Conservation (phyloP, 1,140 invertebrate species). For the Drosophila albomicans region DNA sequence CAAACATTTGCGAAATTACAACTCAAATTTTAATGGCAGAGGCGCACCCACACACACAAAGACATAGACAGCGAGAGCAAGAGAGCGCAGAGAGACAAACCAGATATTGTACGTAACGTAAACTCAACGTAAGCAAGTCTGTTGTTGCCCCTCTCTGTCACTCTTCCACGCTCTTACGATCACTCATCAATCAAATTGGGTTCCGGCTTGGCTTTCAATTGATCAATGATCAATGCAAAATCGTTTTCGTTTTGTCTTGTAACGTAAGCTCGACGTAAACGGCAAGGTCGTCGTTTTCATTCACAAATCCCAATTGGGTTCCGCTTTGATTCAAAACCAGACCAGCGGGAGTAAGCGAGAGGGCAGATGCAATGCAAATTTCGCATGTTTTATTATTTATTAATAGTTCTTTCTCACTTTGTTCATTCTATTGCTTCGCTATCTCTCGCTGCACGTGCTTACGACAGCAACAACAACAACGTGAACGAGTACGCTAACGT, state of each 20-base stretch:
- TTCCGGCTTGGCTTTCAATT: constrained; percentile 26
- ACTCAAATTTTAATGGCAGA: constrained; percentile 44
- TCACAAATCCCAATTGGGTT: constrained; percentile 52
- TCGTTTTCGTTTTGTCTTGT: constrained; percentile 23
- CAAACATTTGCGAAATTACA: constrained; percentile 74
- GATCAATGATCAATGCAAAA: constrained; percentile 50
- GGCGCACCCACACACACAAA: constrained; percentile 37
- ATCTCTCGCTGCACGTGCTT: constrained; percentile 55
- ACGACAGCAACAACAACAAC: constrained; percentile 44
- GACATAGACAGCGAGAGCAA: neutral
- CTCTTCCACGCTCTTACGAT: neutral
- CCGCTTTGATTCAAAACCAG: constrained; percentile 37
- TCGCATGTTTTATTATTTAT: constrained; percentile 43
- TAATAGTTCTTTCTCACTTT: constrained; percentile 41
- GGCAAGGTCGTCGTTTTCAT: constrained; percentile 47
- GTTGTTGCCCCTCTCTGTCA: neutral
- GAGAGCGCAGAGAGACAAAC: constrained; percentile 14
- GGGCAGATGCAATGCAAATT: constrained; percentile 33
- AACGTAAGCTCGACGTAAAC: constrained; percentile 44
- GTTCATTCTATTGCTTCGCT: constrained; percentile 15
- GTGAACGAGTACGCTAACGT: constrained; percentile 1
- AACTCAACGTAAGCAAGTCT: constrained; percentile 32
- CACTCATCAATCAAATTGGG: constrained; percentile 32
- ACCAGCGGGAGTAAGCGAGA: neutral
- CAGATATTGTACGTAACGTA: constrained; percentile 32